Evolutionary conservation across 2,797 vertebrate genomes (phyloP).

Genomic region (Enteromius trimaculatus): DNA sequence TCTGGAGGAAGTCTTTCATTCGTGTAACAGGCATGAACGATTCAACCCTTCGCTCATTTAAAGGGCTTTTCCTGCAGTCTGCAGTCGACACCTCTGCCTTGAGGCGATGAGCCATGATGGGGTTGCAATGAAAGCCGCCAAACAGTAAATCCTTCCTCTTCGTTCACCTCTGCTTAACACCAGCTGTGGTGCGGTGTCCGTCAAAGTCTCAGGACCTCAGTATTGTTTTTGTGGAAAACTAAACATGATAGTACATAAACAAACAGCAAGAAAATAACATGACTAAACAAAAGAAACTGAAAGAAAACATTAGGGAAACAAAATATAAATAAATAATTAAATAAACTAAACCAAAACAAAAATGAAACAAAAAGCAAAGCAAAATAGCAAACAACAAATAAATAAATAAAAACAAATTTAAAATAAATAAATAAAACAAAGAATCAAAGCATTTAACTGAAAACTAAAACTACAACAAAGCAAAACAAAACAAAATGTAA

Average conservation of each 20-base stretch:
- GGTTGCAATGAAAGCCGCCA: constrained; percentile 81
- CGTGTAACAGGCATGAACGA: constrained; percentile 80
- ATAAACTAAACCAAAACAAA: background rate
- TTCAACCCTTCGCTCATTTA: constrained; percentile 72
- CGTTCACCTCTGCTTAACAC: constrained; percentile 67
- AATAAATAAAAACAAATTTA: background rate
- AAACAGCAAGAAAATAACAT: background rate
- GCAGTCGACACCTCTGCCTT: constrained; percentile 79
- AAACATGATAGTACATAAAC: background rate
- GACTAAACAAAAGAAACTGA: background rate
- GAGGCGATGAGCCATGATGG: constrained; percentile 80
- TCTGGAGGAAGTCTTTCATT: constrained; percentile 69
- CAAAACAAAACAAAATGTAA: background rate
- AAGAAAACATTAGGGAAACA: background rate
- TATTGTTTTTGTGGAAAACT: background rate
- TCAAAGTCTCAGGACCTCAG: constrained; percentile 28
- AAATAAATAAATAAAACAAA: background rate
- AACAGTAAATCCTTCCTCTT: constrained; percentile 77
- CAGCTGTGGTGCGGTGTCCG: constrained; percentile 25
- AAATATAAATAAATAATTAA: background rate
- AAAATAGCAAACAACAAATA: background rate
- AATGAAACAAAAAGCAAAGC: background rate
- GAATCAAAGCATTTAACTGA: background rate
- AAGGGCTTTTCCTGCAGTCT: constrained; percentile 75
- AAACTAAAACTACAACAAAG: background rate